Evolutionary conservation across 2,797 vertebrate species (phyloP), one percentile per base, ranked within the genome.

Genomic region (Meriones psammophilus): DNA sequence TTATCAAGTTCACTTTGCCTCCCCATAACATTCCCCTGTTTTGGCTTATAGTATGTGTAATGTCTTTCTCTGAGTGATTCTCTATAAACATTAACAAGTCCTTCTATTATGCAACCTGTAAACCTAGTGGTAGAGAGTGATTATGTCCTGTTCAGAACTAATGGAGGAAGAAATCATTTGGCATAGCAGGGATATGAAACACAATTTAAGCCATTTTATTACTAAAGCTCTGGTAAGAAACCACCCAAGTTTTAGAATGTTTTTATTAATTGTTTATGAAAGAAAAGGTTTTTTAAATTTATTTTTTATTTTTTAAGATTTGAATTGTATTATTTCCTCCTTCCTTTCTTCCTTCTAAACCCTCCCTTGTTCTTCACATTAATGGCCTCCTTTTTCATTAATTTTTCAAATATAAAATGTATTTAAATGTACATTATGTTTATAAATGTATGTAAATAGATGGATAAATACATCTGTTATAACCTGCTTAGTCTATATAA

Each of bases 1-100:
- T 58, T 62, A 89, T 94, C 14, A 95, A 89, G 9, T 95, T 94
- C 69, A 81, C 33, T 77, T 89, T 89, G 87, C 60, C 7, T 60
- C 18, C 69, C 36, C 33, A 78, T 83, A 81, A 74, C 18, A 54
- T 73, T 80, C 54, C 69, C 33, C 36, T 13, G 0, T n/a, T 33
- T 64, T 24, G 1, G 12, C 39, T 39, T 39, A 39, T 39, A 39
- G 39, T 39, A 39, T 39, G 39, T 39, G 3, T 87, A 89, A 77
- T 89, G 88, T 84, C 1, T 85, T 92, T 60, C 28, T 89, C 17
- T 95, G 62, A 66, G 88, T 94, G 74, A 73, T 60, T 88, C 89
- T 78, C 74, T 62, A 60, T 76, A 85, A 88, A 60, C 60, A 71
- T 68, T 58, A 90, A 66, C n/a, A 78, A 66, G 10, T 79, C 22